Percentiles rank a stretch among this genome's conserved stretches.
Evolutionary conservation across 2,113 vertebrate species (phyloP).

Genomic region (Monopterus albus): DNA sequence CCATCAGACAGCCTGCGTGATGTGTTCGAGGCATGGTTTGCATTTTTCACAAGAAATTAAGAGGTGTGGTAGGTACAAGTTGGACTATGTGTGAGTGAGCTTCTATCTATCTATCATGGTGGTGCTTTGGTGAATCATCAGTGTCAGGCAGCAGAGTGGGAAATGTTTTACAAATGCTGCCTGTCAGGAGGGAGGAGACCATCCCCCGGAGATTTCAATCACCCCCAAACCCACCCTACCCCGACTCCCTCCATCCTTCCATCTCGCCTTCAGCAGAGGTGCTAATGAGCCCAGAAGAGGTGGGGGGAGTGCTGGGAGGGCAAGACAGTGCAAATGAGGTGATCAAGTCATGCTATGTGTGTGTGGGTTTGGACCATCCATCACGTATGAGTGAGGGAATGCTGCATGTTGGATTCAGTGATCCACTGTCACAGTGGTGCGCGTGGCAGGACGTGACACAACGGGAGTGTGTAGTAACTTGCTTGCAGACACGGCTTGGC

Average conservation of each 20-base stretch:
- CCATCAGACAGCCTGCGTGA: constrained; percentile 42
- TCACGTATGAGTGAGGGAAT: constrained; percentile 61
- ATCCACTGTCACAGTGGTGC: constrained; percentile 26
- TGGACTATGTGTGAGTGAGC: constrained; percentile 31
- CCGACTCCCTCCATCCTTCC: constrained; percentile 67
- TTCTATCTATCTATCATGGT: constrained; percentile 53
- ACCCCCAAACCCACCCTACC: constrained; percentile 65
- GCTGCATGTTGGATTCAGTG: constrained; percentile 44
- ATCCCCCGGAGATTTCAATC: constrained; percentile 97
- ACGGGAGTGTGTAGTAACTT: constrained; percentile 17
- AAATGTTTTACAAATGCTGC: constrained; percentile 96
- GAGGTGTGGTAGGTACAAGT: constrained; percentile 52
- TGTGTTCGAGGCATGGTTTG: constrained; percentile 40
- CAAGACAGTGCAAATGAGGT: constrained; percentile 77
- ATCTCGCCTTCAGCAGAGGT: constrained; percentile 89
- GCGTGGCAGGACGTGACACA: constrained; percentile 29
- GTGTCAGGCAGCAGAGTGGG: constrained; percentile 85
- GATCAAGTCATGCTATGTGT: constrained; percentile 76
- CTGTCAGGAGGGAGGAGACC: constrained; percentile 96
- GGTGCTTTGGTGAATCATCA: constrained; percentile 80
- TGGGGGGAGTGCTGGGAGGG: constrained; percentile 68
- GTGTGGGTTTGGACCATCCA: constrained; percentile 46
- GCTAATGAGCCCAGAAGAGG: constrained; percentile 90
- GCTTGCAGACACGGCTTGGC: neutral
- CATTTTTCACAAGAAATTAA: constrained; percentile 61